Evolutionary conservation across 2,888 invertebrate genomes (phyloP).

Genomic region (Mantis religiosa): DNA sequence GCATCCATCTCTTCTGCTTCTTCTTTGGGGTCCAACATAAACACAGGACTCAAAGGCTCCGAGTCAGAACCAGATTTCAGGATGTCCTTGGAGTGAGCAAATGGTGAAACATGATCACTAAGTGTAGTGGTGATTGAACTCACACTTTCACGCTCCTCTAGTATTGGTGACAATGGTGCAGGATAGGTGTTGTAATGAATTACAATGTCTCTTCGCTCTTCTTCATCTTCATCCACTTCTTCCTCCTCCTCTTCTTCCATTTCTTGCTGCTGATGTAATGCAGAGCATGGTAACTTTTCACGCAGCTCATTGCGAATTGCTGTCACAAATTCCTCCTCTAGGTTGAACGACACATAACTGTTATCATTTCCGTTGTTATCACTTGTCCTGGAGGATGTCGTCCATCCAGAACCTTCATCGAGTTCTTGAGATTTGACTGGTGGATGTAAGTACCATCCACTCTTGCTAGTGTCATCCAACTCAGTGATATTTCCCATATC

Average conservation of each 20-base stretch:
- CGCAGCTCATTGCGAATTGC: constrained; percentile 67
- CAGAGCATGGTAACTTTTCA: constrained; percentile 64
- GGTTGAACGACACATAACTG: constrained; percentile 53
- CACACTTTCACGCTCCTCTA: constrained; percentile 52
- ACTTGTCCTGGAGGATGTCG: constrained; percentile 6
- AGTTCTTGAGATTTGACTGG: constrained; percentile 5
- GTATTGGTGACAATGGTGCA: constrained; percentile 56
- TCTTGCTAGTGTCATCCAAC: neutral
- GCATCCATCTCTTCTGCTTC: constrained; percentile 15
- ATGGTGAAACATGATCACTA: constrained; percentile 23
- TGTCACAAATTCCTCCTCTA: constrained; percentile 67
- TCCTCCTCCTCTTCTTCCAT: constrained; percentile 36
- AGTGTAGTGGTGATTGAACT: constrained; percentile 33
- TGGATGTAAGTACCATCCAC: constrained; percentile 36
- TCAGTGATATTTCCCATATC: neutral
- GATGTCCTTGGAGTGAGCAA: neutral
- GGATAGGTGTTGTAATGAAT: constrained; percentile 53
- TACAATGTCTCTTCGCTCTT: constrained; percentile 33
- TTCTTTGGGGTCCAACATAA: constrained; percentile 32
- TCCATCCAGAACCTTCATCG: neutral
- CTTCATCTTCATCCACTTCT: constrained; percentile 30
- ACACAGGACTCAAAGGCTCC: constrained; percentile 33
- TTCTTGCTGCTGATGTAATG: constrained; percentile 44
- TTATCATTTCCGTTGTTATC: constrained; percentile 39
- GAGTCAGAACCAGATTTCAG: constrained; percentile 24